Base-by-base conservation (phyloP, 2,797 vertebrate species). In the Hybognathus amarus region DNA sequence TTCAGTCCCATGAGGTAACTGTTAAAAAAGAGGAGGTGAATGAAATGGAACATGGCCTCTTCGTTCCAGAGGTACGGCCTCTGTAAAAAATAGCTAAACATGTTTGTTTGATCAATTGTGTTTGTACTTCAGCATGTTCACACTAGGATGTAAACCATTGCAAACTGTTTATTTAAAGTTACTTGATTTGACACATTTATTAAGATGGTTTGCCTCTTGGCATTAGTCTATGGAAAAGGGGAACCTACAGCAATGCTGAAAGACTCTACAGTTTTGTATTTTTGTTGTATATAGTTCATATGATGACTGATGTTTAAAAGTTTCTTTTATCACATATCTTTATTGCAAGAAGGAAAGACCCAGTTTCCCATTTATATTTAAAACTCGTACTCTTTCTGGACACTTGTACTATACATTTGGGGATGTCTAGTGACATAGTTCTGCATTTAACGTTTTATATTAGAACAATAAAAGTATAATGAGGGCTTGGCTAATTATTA, bases 111-210 rank as follows among this genome's bases (percentile, higher is more conserved):
- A 50, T 74, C 3, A 47, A 36, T 27, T 85, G 42, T 82, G 61
- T 59, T 83, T 86, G 24, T 86, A 70, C n/a, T 81, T 64, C 42
- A 81, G 86, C 80, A 86, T 89, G 84, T 85, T 79, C 27, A 68
- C 54, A 64, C 47, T 83, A 79, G 36, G 56, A 52, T 79, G 36
- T 80, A 68, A 75, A 77, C 45, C 47, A 36, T 56, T 84, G 47
- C 36, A 63, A 71, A n/a, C 40, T 54, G 47, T 84, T 84, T 80
- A 84, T 82, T 83, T 83, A 67, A 82, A 82, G 63, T 33, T 6
- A 47, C 22, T 33, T n/a, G 12, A 79, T 77, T 76, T 68, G n/a
- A 63, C 59, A 71, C 80, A 47, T 63, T 52, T 75, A 66, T n/a
- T 42, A 20, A 54, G 36, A 61, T 63, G 12, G 52, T 69, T 83